A percentile compares a stretch with the other conserved stretches of the same genome.
Conservation (phyloP, 2,797 vertebrate genomes). For the Hydrophis major region DNA sequence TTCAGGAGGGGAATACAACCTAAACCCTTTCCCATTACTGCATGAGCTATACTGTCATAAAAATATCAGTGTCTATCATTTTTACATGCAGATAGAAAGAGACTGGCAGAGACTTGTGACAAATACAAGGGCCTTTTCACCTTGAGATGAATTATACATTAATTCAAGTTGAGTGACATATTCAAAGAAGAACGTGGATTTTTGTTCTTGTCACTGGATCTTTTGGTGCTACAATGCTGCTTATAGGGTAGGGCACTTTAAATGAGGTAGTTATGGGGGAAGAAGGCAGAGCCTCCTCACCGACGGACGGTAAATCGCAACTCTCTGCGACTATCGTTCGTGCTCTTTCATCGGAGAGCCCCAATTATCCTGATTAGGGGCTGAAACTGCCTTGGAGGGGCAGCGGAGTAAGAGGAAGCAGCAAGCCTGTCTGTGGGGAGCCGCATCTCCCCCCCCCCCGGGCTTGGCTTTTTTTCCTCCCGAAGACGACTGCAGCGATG, state of each 20-base stretch:
- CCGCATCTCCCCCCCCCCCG: no score
- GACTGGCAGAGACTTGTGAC: not conserved
- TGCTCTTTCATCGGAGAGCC: no score
- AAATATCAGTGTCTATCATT: not conserved
- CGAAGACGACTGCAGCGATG: no score
- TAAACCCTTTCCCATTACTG: not conserved
- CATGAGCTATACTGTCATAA: not conserved
- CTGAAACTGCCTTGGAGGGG: no score
- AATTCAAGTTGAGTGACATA: not conserved
- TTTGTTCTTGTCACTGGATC: not conserved
- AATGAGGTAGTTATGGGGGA: not conserved
- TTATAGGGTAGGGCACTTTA: not conserved
- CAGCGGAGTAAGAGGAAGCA: no score
- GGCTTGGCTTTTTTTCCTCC: no score
- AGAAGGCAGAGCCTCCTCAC: no score
- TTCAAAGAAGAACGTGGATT: not conserved
- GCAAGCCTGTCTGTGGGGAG: no score
- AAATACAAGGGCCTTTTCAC: not conserved
- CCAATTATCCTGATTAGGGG: no score
- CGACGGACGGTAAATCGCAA: no score
- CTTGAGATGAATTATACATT: not conserved
- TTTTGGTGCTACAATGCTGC: not conserved
- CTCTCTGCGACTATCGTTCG: no score
- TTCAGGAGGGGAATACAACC: not conserved
- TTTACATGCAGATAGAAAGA: not conserved